These are phyloP conservation scores for Drosophila takahashii DNA, from an alignment of 1,140 invertebrate genomes.

Conservation along the genomic window DNA sequence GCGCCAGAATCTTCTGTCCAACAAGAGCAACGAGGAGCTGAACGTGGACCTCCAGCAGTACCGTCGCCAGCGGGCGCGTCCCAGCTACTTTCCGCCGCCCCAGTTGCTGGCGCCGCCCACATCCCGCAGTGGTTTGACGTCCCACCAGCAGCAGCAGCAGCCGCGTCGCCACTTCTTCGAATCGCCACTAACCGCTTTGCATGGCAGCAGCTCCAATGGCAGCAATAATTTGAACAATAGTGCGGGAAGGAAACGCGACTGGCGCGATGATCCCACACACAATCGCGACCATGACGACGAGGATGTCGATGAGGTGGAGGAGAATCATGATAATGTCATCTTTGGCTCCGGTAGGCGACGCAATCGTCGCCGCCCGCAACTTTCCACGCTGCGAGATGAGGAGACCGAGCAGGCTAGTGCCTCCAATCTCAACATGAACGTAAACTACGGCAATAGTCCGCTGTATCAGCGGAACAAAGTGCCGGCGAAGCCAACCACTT, in stretches of 20 bases:
- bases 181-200: constrained; percentile 45
- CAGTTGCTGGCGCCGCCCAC: constrained; percentile 19
- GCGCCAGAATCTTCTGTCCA: constrained; percentile 93
- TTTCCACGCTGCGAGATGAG: constrained; percentile 57
- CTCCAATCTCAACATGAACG: constrained; percentile 75
- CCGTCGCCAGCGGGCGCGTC: constrained; percentile 60
- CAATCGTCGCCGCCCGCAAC: constrained; percentile 64
- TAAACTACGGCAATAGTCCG: constrained; percentile 71
- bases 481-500: constrained; percentile 68
- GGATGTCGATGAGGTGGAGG: constrained; percentile 66
- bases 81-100: constrained; percentile 52
- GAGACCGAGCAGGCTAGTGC: constrained; percentile 50
- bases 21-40: constrained; percentile 88
- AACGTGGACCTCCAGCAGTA: constrained; percentile 72
- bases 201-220: constrained; percentile 55
- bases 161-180: constrained; percentile 63
- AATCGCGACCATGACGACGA: constrained; percentile 49
- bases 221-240: constrained; percentile 67
- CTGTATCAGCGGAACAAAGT: constrained; percentile 78
- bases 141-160: constrained; percentile 39
- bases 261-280: constrained; percentile 52
- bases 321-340: constrained; percentile 58
- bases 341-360: constrained; percentile 46
- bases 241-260: constrained; percentile 52
- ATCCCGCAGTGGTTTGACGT: constrained; percentile 37